phyloP scores from a whole-genome alignment of 2,113 vertebrate genomes.

The Mixornis gularis region DNA sequence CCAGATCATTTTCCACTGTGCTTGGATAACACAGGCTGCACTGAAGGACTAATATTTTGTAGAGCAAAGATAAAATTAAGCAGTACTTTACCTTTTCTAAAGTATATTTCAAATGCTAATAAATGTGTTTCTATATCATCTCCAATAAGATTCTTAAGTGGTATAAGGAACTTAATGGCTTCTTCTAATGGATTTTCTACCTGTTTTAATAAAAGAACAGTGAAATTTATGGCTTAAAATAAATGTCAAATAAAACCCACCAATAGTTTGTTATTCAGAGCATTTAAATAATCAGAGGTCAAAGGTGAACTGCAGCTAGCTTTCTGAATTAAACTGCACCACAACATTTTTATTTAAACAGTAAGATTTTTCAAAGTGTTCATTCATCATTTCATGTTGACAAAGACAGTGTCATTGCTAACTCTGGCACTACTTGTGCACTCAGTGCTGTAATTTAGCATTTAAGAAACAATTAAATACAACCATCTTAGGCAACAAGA shows the following conservation, averaged over 20 bases:
- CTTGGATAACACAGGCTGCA: not conserved
- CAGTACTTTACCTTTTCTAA: conserved; percentile 76
- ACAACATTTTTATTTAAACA: not conserved
- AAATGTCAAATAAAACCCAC: not conserved
- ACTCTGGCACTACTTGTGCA: not conserved
- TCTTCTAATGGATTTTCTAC: conserved; percentile 79
- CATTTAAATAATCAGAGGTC: not conserved
- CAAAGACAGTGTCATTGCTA: not conserved
- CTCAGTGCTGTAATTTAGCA: not conserved
- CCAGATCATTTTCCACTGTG: not conserved
- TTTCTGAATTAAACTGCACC: not conserved
- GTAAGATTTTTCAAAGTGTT: not conserved
- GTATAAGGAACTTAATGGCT: conserved; percentile 79
- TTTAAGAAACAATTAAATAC: not conserved
- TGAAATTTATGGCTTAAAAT: not conserved
- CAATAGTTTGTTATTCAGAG: not conserved
- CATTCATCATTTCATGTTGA: not conserved
- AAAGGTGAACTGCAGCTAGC: not conserved
- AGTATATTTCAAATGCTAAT: conserved; percentile 82
- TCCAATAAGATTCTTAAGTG: conserved; percentile 76
- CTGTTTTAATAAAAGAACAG: conserved; percentile 63
- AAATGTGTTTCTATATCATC: conserved; percentile 77
- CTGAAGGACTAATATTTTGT: not conserved
- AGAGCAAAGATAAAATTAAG: not conserved
- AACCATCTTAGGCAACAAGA: not conserved